Evolutionary conservation across 2,113 vertebrate species (phyloP).

Genomic region (Dicentrarchus labrax): DNA sequence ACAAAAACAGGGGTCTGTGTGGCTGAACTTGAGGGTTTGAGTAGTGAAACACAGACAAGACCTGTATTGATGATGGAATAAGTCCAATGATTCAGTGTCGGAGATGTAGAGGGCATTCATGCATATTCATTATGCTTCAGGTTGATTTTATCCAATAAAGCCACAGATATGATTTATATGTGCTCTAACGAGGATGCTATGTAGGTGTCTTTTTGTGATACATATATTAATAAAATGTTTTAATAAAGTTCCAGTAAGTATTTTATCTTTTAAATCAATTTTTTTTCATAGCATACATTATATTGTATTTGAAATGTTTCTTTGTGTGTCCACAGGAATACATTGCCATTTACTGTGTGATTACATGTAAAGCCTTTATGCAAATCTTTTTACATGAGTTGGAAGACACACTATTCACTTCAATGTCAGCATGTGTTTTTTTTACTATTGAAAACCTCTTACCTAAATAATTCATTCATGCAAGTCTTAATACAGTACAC

Average conservation of each 20-base stretch:
- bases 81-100: not conserved
- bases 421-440: not conserved
- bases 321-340: not conserved
- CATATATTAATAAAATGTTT: not conserved
- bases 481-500: not conserved
- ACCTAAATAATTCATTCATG: not conserved
- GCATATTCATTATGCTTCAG: constrained; percentile 19
- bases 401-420: not conserved
- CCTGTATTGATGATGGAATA: constrained; percentile 16
- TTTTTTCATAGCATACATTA: not conserved
- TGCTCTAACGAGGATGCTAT: not conserved
- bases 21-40: constrained; percentile 20
- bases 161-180: not conserved
- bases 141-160: not conserved
- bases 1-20: constrained; percentile 32
- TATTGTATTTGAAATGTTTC: not conserved
- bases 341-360: constrained; percentile 3
- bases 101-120: not conserved
- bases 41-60: constrained; percentile 9
- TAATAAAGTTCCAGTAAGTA: not conserved
- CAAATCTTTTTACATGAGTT: constrained; percentile 4
- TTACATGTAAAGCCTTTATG: constrained; percentile 15
- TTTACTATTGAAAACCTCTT: not conserved
- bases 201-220: not conserved
- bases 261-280: not conserved